Evolutionary conservation across 2,888 invertebrate genomes (phyloP).

Genomic region (Fissipunctia ypsillon): DNA sequence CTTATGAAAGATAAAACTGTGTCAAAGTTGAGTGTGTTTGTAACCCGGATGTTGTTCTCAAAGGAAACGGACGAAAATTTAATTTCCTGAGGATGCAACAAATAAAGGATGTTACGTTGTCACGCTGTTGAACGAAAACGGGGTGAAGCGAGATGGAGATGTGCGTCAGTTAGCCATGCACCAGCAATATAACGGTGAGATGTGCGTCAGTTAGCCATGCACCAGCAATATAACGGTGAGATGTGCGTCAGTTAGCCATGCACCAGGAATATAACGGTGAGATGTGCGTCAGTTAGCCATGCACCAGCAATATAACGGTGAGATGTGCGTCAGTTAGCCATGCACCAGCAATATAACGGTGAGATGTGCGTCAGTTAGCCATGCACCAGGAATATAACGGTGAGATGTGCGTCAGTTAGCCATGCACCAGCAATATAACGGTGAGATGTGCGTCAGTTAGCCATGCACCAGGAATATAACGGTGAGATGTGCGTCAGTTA

Average conservation of each 20-base stretch:
- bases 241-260: no score
- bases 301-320: not conserved
- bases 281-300: no score
- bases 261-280: not conserved
- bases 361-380: no score
- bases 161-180: not conserved
- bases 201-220: no score
- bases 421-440: not conserved
- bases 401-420: no score
- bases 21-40: slow-evolving; percentile 6
- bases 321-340: no score
- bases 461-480: no score
- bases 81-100: slow-evolving; percentile 54
- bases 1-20: slow-evolving; percentile 25
- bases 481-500: not conserved
- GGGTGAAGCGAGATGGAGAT: not conserved
- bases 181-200: no score
- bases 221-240: not conserved
- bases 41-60: slow-evolving; percentile 34
- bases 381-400: no score
- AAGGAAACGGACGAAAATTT: slow-evolving; percentile 39
- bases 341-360: not conserved
- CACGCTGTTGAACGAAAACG: slow-evolving; percentile 9
- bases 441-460: no score
- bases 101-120: slow-evolving; percentile 23